These are phyloP conservation scores for Cordilura impudica DNA, from an alignment of 2,888 invertebrate species.

Conservation along the genomic window DNA sequence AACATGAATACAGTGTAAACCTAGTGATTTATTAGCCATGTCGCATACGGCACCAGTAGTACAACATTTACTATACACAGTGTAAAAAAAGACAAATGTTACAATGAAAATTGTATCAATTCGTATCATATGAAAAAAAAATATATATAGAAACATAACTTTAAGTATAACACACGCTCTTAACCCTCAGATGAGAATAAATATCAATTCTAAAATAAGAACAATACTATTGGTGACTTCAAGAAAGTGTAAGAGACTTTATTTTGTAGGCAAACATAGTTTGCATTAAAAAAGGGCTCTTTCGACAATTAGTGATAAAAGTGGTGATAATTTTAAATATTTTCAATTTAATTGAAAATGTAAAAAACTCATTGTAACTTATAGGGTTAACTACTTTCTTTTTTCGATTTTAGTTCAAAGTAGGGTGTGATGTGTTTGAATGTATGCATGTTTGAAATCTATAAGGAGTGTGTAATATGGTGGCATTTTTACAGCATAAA, in stretches of 20 bases:
- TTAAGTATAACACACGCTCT: constrained; percentile 49
- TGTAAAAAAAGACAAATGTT: constrained; percentile 53
- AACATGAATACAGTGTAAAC: constrained; percentile 76
- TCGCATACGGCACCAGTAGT: constrained; percentile 71
- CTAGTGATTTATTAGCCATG: constrained; percentile 77
- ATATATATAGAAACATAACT: no score
- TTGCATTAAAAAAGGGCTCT: no score
- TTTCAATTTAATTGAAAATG: no score
- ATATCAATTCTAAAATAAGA: no score
- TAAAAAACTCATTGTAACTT: background rate
- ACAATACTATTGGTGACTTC: no score
- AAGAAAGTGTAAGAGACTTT: no score
- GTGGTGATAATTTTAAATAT: no score
- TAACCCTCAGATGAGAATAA: constrained; percentile 9
- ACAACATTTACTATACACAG: constrained; percentile 33
- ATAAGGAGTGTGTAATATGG: constrained; percentile 48
- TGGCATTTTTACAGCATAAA: constrained; percentile 58
- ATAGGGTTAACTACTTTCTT: background rate
- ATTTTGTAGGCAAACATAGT: no score
- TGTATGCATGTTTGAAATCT: background rate
- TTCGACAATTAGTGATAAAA: no score
- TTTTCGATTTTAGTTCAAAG: constrained; percentile 44
- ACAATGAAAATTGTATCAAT: constrained; percentile 60
- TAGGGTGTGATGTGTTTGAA: constrained; percentile 54
- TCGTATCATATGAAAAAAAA: constrained; percentile 49